phyloP scores from a whole-genome alignment of 2,888 invertebrate species.

The Venusia cambrica region DNA sequence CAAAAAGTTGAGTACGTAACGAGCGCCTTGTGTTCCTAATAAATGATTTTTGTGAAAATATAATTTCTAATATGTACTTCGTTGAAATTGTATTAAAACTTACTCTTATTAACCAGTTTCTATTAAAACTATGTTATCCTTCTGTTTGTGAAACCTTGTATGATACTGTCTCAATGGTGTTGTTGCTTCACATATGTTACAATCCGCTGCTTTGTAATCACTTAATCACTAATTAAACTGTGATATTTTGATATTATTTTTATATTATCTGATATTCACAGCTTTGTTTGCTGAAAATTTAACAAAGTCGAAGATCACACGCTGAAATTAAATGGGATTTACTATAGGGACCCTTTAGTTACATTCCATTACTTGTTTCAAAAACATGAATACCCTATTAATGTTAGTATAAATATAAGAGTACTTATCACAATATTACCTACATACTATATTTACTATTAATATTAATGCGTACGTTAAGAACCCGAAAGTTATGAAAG shows the following conservation, averaged over 20 bases:
- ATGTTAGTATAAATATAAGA: slow-evolving; percentile 12
- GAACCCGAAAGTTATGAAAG: slow-evolving; percentile 22
- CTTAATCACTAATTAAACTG: slow-evolving; percentile 8
- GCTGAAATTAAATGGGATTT: slow-evolving; percentile 11
- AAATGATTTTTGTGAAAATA: no score
- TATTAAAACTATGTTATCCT: no score
- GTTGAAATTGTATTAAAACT: no score
- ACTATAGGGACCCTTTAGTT: slow-evolving; percentile 8
- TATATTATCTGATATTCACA: slow-evolving; percentile 2
- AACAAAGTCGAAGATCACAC: slow-evolving; percentile 41
- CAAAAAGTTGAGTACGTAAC: no score
- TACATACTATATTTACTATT: slow-evolving; percentile 10
- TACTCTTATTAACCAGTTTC: no score
- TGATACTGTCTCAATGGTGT: no score
- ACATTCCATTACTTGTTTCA: slow-evolving; percentile 21
- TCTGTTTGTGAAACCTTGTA: no score
- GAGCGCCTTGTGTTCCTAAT: no score
- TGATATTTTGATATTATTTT: slow-evolving; percentile 4
- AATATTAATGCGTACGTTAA: slow-evolving; percentile 19
- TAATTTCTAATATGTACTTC: no score
- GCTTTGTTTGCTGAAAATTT: slow-evolving; percentile 26
- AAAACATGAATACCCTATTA: slow-evolving; percentile 9
- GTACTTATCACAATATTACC: no score
- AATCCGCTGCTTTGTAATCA: slow-evolving; percentile 9
- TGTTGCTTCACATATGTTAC: slow-evolving; percentile 14